These are phyloP conservation scores for Melanocharis versteri DNA, from an alignment of 2,113 vertebrate genomes.

Conservation along the genomic window DNA sequence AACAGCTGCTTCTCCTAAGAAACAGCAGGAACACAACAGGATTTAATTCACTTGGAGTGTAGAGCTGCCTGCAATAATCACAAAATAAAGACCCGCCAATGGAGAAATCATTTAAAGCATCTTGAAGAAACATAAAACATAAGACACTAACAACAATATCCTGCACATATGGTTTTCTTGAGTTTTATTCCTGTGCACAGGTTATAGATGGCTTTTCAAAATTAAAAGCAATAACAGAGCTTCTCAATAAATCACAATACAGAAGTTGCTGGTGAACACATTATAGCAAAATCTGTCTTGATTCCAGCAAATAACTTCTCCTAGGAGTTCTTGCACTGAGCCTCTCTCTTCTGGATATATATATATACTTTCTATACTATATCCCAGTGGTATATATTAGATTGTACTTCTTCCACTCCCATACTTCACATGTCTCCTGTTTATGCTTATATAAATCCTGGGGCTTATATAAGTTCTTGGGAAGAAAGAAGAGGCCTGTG, in stretches of 20 bases:
- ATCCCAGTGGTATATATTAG: neutral
- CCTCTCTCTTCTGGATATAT: neutral
- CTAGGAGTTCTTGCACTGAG: neutral
- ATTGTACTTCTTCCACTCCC: neutral
- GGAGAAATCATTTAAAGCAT: neutral
- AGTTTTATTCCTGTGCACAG: neutral
- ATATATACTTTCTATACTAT: neutral
- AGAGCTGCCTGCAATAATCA: neutral
- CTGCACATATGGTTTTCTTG: slow-evolving; percentile 24
- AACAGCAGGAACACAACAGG: neutral
- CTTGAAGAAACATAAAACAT: neutral
- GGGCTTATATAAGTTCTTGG: neutral
- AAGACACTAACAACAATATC: neutral
- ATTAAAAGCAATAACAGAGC: slow-evolving; percentile 43
- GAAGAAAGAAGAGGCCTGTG: neutral
- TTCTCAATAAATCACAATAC: slow-evolving; percentile 26
- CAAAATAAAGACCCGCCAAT: neutral
- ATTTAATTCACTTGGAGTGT: neutral
- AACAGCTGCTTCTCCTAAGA: slow-evolving; percentile 9
- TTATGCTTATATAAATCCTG: neutral
- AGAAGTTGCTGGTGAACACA: neutral
- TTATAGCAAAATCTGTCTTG: slow-evolving; percentile 33
- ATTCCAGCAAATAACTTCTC: slow-evolving; percentile 14
- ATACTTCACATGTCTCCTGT: neutral
- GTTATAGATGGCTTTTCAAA: slow-evolving; percentile 41